Conservation (phyloP, 2,113 vertebrate species). For the Girardinichthys multiradiatus region DNA sequence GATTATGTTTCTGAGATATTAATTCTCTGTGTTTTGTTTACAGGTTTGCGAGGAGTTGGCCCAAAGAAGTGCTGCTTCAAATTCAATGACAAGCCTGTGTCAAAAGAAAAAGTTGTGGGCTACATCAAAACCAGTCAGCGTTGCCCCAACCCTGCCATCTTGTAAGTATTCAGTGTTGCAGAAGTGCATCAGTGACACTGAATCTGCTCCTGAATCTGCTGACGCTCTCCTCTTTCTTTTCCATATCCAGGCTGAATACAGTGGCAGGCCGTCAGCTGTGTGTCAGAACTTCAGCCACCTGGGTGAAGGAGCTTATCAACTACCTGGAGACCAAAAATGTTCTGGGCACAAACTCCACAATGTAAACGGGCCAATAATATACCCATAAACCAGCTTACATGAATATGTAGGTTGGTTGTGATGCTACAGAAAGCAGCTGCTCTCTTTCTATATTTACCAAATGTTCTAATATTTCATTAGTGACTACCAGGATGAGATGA, state of each 20-base stretch:
- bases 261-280: conserved; percentile 57
- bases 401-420: not conserved
- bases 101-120: not conserved
- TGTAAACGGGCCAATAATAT: conserved; percentile 55
- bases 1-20: conserved; percentile 5
- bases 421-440: conserved; percentile 2
- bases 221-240: conserved; percentile 1
- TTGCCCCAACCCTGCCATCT: conserved; percentile 63
- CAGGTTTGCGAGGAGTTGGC: conserved; percentile 63
- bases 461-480: not conserved
- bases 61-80: conserved; percentile 73
- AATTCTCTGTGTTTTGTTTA: not conserved
- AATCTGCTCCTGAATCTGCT: not conserved
- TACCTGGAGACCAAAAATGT: conserved; percentile 39
- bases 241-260: conserved; percentile 69
- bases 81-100: conserved; percentile 41
- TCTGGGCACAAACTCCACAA: not conserved
- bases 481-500: not conserved
- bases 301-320: conserved; percentile 68
- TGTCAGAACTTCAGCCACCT: conserved; percentile 46
- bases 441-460: not conserved
- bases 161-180: conserved; percentile 63
- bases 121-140: conserved; percentile 73
- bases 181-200: not conserved
- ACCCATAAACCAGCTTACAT: fast-evolving